phyloP scores from a whole-genome alignment of 1,140 invertebrate species.

The Drosophila yakuba region DNA sequence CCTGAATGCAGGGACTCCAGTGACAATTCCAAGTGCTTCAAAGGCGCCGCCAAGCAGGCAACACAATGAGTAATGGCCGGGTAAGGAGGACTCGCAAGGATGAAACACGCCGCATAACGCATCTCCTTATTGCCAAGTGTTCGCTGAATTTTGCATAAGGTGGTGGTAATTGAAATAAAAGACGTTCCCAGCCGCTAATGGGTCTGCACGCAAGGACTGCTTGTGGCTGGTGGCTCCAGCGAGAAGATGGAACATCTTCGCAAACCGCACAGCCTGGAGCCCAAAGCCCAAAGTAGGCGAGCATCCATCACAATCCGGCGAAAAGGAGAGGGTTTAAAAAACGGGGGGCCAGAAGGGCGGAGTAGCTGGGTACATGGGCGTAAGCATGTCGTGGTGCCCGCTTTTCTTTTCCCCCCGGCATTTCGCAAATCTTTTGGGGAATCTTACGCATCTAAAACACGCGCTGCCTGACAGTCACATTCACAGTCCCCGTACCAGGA shows the following conservation, averaged over 20 bases:
- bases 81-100: constrained; percentile 18
- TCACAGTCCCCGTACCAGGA: constrained; percentile 23
- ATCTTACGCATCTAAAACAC: constrained; percentile 74
- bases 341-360: background rate
- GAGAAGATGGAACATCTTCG: background rate
- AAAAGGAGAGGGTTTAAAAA: constrained; percentile 27
- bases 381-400: constrained; percentile 28
- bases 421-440: constrained; percentile 73
- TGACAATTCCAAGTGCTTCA: constrained; percentile 36
- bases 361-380: constrained; percentile 18
- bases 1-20: constrained; percentile 25
- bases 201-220: constrained; percentile 39
- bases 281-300: constrained; percentile 14
- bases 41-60: constrained; percentile 37
- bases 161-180: constrained; percentile 77
- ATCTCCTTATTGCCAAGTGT: constrained; percentile 41
- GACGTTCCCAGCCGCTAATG: constrained; percentile 64
- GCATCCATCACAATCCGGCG: constrained; percentile 47
- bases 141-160: constrained; percentile 61
- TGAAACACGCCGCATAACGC: constrained; percentile 43
- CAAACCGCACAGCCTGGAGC: constrained; percentile 34
- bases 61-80: constrained; percentile 48
- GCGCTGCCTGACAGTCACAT: constrained; percentile 60
- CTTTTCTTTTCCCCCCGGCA: constrained; percentile 21
- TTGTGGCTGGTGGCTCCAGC: constrained; percentile 1